Evolutionary conservation across 2,888 invertebrate species (phyloP).

Genomic region (Loripinus fragilis): DNA sequence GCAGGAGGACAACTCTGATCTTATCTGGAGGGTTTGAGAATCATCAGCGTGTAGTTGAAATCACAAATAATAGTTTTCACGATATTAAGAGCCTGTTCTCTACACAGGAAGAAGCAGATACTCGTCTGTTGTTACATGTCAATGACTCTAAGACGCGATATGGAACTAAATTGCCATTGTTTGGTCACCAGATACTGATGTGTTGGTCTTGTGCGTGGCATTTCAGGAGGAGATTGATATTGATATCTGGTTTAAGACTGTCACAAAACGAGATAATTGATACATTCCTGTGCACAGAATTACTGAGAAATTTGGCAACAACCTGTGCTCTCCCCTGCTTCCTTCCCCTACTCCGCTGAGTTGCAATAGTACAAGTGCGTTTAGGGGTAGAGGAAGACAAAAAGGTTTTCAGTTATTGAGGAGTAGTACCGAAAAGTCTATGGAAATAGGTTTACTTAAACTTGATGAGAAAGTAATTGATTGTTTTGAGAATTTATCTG

Average conservation of each 20-base stretch:
- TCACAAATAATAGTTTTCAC: background rate
- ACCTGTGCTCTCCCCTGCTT: conserved; percentile 14
- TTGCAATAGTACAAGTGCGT: conserved; percentile 58
- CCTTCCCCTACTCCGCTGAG: conserved; percentile 65
- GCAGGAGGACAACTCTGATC: background rate
- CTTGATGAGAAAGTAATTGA: no score
- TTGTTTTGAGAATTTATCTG: no score
- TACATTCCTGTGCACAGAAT: background rate
- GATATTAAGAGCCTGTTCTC: background rate
- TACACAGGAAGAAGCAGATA: background rate
- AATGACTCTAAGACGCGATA: background rate
- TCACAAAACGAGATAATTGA: background rate
- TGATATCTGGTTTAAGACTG: conserved; percentile 7
- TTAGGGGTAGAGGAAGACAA: conserved; percentile 19
- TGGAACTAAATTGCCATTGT: background rate
- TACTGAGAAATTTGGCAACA: background rate
- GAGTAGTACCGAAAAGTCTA: no score
- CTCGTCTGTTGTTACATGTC: background rate
- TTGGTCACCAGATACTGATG: conserved; percentile 3
- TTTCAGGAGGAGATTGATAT: background rate
- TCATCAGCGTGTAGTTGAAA: background rate
- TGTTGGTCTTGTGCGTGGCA: background rate
- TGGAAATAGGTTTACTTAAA: no score
- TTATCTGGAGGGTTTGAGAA: background rate
- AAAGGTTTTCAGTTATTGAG: no score